These are phyloP conservation scores for Chaetophractus vellerosus DNA, from an alignment of 2,797 vertebrate genomes.

Conservation along the genomic window DNA sequence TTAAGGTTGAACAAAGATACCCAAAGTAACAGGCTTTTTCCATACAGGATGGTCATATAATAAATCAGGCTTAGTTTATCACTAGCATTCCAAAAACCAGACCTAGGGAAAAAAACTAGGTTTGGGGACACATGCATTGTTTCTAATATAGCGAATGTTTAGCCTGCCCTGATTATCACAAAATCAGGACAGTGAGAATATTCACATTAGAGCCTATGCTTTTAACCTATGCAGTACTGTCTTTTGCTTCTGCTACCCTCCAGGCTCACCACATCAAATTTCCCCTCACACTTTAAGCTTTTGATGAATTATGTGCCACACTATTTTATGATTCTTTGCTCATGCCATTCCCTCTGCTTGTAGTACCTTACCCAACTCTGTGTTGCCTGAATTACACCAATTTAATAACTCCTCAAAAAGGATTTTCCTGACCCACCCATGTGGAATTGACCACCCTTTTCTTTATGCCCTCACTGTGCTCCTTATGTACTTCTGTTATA, in stretches of 20 bases:
- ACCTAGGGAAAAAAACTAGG: too few relatives aligned
- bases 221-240: not conserved
- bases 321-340: conserved; percentile 20
- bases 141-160: too few relatives aligned
- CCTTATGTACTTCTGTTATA: not conserved
- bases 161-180: too few relatives aligned
- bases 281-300: not conserved
- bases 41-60: too few relatives aligned
- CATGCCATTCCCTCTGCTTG: not conserved
- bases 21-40: too few relatives aligned
- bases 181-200: too few relatives aligned
- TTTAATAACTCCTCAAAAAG: not conserved
- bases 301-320: not conserved
- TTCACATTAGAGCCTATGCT: too few relatives aligned
- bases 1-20: too few relatives aligned
- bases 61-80: too few relatives aligned
- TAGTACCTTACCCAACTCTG: not conserved
- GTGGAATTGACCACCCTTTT: not conserved
- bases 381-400: not conserved
- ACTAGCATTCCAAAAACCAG: too few relatives aligned
- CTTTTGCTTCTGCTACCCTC: not conserved
- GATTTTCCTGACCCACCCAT: not conserved
- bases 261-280: not conserved
- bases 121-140: too few relatives aligned
- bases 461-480: not conserved